phyloP scores from a whole-genome alignment of 2,113 vertebrate genomes.

The Gnathonemus echidnorhynchus region DNA sequence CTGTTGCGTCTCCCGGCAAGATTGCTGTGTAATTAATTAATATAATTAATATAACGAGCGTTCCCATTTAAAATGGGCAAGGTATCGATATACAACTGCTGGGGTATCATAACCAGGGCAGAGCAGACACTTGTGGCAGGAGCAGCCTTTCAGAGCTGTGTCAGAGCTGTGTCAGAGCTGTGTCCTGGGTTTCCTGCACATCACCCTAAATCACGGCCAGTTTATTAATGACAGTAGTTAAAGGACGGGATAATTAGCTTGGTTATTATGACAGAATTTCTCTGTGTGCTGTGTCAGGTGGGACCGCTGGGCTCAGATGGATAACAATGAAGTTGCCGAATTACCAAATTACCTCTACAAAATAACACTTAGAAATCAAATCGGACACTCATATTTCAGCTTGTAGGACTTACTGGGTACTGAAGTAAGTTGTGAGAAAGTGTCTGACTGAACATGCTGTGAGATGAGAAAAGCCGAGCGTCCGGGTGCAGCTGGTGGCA shows the following conservation, averaged over 20 bases:
- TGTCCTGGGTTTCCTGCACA: not conserved
- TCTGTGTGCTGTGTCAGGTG: not conserved
- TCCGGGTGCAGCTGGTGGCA: not conserved
- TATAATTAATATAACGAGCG: slow-evolving; percentile 7
- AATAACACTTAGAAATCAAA: not conserved
- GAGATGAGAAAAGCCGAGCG: not conserved
- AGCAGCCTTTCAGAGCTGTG: not conserved
- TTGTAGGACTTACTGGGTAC: not conserved
- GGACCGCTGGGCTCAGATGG: not conserved
- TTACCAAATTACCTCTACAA: not conserved
- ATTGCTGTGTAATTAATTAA: not conserved
- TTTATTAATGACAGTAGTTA: not conserved
- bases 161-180: not conserved
- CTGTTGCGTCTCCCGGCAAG: not conserved
- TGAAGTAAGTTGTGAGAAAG: not conserved
- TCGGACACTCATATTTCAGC: not conserved
- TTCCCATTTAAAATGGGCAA: not conserved
- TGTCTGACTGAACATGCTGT: not conserved
- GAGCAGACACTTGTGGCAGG: slow-evolving; percentile 29
- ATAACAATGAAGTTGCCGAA: not conserved
- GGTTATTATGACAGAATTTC: not conserved
- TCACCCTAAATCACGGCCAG: not conserved
- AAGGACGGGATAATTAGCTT: not conserved
- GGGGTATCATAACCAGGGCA: not conserved
- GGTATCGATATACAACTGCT: not conserved